A percentile compares a stretch with the other conserved stretches of the same genome.
These are phyloP conservation scores for Anniella stebbinsi DNA, from an alignment of 2,797 vertebrate genomes.

Conservation along the genomic window DNA sequence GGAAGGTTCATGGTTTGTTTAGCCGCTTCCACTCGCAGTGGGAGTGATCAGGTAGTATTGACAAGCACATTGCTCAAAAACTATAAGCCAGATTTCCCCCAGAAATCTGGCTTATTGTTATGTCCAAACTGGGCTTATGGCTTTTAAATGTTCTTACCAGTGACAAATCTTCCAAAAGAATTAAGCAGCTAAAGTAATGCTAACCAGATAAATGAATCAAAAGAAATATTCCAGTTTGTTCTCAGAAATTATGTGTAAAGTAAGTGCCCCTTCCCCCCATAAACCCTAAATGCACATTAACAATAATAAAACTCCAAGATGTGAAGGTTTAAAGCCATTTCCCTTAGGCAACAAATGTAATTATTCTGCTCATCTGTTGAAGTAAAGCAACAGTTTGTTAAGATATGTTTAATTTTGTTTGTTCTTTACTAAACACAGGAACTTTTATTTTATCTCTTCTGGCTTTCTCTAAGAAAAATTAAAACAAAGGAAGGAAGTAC, in stretches of 20 bases:
- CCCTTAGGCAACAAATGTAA: background rate
- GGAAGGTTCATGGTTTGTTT: too few species aligned
- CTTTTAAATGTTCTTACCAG: background rate
- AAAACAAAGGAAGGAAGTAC: background rate
- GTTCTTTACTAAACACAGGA: background rate
- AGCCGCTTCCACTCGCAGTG: too few species aligned
- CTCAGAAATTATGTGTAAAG: background rate
- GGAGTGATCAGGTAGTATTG: too few species aligned
- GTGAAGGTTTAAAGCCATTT: accelerated
- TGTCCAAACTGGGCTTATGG: too few species aligned
- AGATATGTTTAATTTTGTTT: background rate
- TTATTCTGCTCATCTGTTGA: slow-evolving; percentile 36
- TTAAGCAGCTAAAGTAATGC: background rate
- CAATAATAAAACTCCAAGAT: slow-evolving; percentile 13
- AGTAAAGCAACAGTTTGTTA: slow-evolving; percentile 22
- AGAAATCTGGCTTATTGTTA: too few species aligned
- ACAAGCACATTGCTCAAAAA: too few species aligned
- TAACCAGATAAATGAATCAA: background rate
- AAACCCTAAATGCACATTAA: slow-evolving; percentile 21
- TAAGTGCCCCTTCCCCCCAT: background rate
- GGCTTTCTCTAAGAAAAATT: slow-evolving; percentile 18
- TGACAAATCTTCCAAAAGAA: background rate
- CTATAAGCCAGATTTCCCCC: too few species aligned
- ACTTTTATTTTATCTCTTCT: background rate
- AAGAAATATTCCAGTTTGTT: background rate